Evolutionary conservation across 2,888 invertebrate species (phyloP), one percentile per base, ranked within the genome.

Genomic region (Agonopterix heracliana): DNA sequence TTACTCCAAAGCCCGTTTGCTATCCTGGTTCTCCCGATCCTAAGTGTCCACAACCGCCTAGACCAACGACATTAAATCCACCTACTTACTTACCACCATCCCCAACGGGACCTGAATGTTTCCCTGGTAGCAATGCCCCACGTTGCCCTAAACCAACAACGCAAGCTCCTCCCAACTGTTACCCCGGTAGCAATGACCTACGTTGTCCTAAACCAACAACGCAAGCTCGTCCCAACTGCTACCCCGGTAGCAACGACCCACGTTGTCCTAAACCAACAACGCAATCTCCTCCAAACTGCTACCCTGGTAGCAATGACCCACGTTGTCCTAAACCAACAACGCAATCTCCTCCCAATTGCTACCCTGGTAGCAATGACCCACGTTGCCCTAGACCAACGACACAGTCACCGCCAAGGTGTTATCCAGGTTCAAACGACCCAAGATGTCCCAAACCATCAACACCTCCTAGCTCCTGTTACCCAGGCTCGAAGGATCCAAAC

Each of bases 401-500:
- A 0, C 52, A 51, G 2, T 60, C 49, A 65, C 51, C 67, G 57
- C 56, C 67, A 56, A 50, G 51, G 1, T 72, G 73, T 44, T 72
- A 60, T 51, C 71, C 71, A 11, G 80, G 75, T 11, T 68, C 72
- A 9, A 65, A 60, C 9, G 83, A 88, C 56, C 77, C 78, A 0
- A 60, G 78, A 9, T 78, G 78, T 47, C 64, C 68, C 14, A 44
- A 52, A 44, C 55, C 57, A 0, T 55, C 60, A 0, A 54, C 57
- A 14, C 59, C 65, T 0, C 76, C 83, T 38, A 76, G 81, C 57
- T 77, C 89, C 63, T 74, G 90, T 74, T 78, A 85, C 64, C 71
- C 82, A 41, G 71, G 90, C 46, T 82, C 74, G 41, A 78, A 57
- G 57, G 76, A 86, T 56, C 81, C 85, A 7, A 84, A 71, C 64